These are phyloP conservation scores for Alectoris magna DNA, from an alignment of 2,797 vertebrate species.

Conservation along the genomic window DNA sequence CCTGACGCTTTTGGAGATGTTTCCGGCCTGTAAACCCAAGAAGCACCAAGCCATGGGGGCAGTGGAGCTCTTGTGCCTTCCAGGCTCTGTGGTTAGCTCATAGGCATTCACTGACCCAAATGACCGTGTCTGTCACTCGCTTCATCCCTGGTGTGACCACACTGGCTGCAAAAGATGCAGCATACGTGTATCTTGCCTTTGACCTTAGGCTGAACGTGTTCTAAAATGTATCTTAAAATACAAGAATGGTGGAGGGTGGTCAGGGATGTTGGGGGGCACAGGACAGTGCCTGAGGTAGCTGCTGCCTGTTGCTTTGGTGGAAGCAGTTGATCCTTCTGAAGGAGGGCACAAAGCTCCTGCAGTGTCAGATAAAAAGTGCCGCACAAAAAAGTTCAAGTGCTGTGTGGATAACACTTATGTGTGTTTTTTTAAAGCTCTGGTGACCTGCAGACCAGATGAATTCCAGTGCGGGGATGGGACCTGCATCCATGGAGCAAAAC, in stretches of 20 bases:
- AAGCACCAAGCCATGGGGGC: not conserved
- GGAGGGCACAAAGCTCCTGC: not conserved
- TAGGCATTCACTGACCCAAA: not conserved
- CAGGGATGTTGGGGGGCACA: not conserved
- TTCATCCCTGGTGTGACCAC: not conserved
- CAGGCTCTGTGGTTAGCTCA: not conserved
- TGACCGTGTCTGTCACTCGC: not conserved
- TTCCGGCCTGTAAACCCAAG: not conserved
- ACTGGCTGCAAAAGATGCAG: not conserved
- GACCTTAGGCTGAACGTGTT: not conserved
- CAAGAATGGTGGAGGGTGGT: not conserved
- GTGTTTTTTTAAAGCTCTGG: conserved; percentile 79
- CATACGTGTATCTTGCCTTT: not conserved
- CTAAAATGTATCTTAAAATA: not conserved
- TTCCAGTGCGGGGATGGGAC: conserved; percentile 95
- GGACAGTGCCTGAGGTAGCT: not conserved
- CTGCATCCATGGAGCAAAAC: conserved; percentile 92
- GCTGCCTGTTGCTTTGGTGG: not conserved
- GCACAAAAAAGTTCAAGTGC: not conserved
- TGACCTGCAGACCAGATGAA: conserved; percentile 92
- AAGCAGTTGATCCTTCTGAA: not conserved
- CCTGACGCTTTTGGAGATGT: not conserved
- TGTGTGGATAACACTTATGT: not conserved
- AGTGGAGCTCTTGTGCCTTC: not conserved
- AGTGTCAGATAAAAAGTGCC: not conserved